Base-by-base conservation (phyloP, 2,888 invertebrate genomes). In the Andrena praecox region DNA sequence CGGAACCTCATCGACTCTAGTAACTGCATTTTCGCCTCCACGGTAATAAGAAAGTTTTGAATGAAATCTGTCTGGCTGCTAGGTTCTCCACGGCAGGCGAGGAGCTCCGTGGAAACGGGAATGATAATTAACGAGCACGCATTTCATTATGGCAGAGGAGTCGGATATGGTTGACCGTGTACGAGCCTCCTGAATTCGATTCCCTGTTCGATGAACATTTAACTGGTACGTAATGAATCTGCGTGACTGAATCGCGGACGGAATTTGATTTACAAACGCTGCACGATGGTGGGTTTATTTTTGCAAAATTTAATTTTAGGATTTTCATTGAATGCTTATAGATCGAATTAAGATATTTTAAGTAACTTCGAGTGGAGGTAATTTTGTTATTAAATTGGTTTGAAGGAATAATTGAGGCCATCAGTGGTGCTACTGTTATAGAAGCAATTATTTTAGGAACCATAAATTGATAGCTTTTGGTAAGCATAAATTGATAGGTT, bases 41-140 rank as follows among this genome's bases (percentile, higher is more conserved):
- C 27, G 60, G 48, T 60, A 52, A 62, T 68, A 68, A 60, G 75
- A 60, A 75, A 75, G 29, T 68, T 68, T 60, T 31, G 31, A 74
- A 66, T 66, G 35, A 31, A 59, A 75, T 54, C 29, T 50, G 68
- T 16, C 8, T 52, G 33, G n/a, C 20, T 70, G 68, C 50, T 68
- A 29, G 31, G 7, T 54, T 29, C 48, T 12, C 31, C 16, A 4
- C 27, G 29, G n/a, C 5, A 20, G 50, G 50, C 52, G 27, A 42
- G 66, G 50, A 20, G 16, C 31, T 52, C 59, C n/a, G 10, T 42
- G 42, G 64, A 59, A 73, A 78, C 42, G 64, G 20, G 52, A 73
- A 67, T 62, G 60, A 78, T 73, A 78, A 64, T 78, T 78, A 78
- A 78, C 73, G 69, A 78, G 33, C 72, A 59, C 29, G 35, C 16